phyloP scores from a whole-genome alignment of 1,140 invertebrate genomes.

The Ooceraea biroi region DNA sequence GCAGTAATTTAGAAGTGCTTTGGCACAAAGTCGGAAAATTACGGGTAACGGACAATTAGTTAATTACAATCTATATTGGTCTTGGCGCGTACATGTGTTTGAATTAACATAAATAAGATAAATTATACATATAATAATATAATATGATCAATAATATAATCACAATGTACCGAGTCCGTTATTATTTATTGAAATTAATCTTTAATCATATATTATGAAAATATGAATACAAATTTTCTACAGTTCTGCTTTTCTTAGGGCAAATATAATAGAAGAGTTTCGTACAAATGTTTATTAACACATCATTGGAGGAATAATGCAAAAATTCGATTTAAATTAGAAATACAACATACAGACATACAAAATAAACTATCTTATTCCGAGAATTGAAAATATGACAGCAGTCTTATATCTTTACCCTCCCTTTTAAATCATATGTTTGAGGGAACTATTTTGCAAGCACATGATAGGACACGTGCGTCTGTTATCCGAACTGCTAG shows the following conservation, averaged over 20 bases:
- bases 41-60: constrained; percentile 30
- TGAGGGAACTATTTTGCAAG: background rate
- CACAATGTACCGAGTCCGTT: too few relatives aligned
- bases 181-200: too few relatives aligned
- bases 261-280: background rate
- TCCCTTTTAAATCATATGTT: background rate
- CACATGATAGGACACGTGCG: constrained; percentile 19
- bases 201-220: too few relatives aligned
- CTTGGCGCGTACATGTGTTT: background rate
- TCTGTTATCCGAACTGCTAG: constrained; percentile 16
- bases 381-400: too few relatives aligned
- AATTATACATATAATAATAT: too few relatives aligned
- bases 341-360: too few relatives aligned
- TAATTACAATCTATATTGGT: constrained; percentile 42
- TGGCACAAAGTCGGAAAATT: constrained; percentile 36
- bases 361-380: too few relatives aligned
- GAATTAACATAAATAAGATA: background rate
- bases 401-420: background rate
- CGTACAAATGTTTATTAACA: background rate
- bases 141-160: too few relatives aligned
- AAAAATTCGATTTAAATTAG: too few relatives aligned
- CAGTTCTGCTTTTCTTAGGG: background rate
- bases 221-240: background rate
- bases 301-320: background rate
- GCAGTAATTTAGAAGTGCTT: constrained; percentile 16